Evolutionary conservation across 2,888 invertebrate genomes (phyloP).

Genomic region (Drosophila cognata): DNA sequence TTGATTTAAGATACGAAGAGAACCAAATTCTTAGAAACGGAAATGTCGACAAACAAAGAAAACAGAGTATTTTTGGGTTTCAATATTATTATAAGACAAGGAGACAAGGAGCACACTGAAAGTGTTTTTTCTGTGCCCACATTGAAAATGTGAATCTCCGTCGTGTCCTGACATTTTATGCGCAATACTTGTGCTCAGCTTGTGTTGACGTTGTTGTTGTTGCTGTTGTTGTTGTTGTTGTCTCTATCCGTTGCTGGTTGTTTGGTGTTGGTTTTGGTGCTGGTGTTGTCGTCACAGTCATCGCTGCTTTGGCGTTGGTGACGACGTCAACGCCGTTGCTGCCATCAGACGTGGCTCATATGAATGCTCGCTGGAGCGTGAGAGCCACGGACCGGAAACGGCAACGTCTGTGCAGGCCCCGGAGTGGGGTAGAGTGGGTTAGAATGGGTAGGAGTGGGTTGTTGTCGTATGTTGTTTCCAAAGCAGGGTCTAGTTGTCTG

Average conservation of each 20-base stretch:
- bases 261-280: slow-evolving; percentile 24
- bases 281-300: slow-evolving; percentile 68
- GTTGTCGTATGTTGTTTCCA: not conserved
- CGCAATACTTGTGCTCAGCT: slow-evolving; percentile 47
- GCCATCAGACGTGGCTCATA: slow-evolving; percentile 46
- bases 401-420: slow-evolving; percentile 27
- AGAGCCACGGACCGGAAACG: slow-evolving; percentile 51
- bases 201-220: slow-evolving; percentile 5
- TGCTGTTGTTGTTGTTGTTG: slow-evolving; percentile 18
- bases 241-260: slow-evolving; percentile 16
- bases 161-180: slow-evolving; percentile 36
- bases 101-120: not conserved
- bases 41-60: not conserved
- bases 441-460: not conserved
- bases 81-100: not conserved
- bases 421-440: not conserved
- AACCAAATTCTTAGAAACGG: not conserved
- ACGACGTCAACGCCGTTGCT: slow-evolving; percentile 59
- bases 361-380: slow-evolving; percentile 42
- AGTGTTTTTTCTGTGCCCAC: slow-evolving; percentile 4
- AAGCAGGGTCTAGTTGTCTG: slow-evolving; percentile 35
- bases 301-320: slow-evolving; percentile 43
- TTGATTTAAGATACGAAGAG: not conserved
- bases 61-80: slow-evolving; percentile 5
- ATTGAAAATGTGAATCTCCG: slow-evolving; percentile 15